Evolutionary conservation across 2,113 vertebrate genomes (phyloP), one percentile per base, ranked within the genome.

Genomic region (Genyomyrus donnyi): DNA sequence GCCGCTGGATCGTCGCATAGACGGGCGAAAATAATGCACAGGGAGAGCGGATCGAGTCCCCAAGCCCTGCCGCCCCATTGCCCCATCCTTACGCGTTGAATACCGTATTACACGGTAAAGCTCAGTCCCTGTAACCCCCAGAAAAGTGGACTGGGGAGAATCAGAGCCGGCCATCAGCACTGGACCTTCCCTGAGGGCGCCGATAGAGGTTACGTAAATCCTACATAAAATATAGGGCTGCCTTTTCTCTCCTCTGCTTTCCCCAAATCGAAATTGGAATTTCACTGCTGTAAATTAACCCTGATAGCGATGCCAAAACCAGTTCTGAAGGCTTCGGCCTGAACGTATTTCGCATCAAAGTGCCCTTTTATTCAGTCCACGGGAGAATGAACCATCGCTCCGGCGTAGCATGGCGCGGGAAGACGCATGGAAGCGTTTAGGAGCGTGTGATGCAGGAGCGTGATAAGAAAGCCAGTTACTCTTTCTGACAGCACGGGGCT

Each of bases 271-370:
- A 88, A 88, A 35, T n/a, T 74, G 62, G 88, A 88, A 77, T 88
- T 88, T 74, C 88, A 62, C 88, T 9, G 62, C 21, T 88, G 45
- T 49, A 46, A 88, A 70, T 27, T 62, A 49, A 24, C 42, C 66
- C 35, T 88, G 88, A 88, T 70, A 17, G 62, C 62, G 2, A 58
- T 74, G 62, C 88, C 88, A 88, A 88, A 88, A 88, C n/a, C 62
- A 70, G 62, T 50, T 74, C 62, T 74, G 88, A 70, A 74, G 62
- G 58, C 27, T 50, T 46, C 10, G 19, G 88, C 48, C 45, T 27
- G 46, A 50, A 77, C 58, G 48, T 50, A 74, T 70, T 88, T 70
- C 6, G 46, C 88, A 66, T 74, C 62, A 88, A 88, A 88, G 58
- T 88, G 13, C n/a, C 31, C 45, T 74, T 77, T 88, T 58, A 88